Conservation (phyloP, 2,888 invertebrate species). For the Thera britannica region DNA sequence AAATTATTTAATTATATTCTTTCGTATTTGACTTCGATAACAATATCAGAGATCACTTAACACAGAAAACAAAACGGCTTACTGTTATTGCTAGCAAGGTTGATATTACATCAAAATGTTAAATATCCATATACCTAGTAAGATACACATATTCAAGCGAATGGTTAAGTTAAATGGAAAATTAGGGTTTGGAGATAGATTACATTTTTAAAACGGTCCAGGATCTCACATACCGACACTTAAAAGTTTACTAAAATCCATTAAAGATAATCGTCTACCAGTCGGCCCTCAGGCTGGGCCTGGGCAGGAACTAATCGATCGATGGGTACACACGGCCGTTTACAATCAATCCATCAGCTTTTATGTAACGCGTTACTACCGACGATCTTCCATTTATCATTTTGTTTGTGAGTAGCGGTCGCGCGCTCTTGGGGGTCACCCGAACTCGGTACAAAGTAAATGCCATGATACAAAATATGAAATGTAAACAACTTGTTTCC, state of each 20-base stretch:
- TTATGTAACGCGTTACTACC: conserved; percentile 81
- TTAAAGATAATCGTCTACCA: conserved; percentile 79
- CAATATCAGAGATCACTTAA: conserved; percentile 29
- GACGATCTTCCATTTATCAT: conserved; percentile 82
- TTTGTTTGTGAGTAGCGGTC: conserved; percentile 78
- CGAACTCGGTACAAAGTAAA: conserved; percentile 63
- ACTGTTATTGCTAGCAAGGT: too few species aligned
- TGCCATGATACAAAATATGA: conserved; percentile 65
- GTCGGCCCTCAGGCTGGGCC: conserved; percentile 65
- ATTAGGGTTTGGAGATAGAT: conserved; percentile 64
- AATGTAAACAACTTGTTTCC: conserved; percentile 68
- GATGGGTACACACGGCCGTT: conserved; percentile 75
- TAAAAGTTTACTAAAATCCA: conserved; percentile 74
- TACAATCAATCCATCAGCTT: conserved; percentile 84
- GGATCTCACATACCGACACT: conserved; percentile 69
- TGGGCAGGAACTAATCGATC: conserved; percentile 80
- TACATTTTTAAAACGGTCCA: conserved; percentile 59
- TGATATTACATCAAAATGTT: too few species aligned
- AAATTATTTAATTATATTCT: conserved; percentile 81
- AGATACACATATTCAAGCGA: conserved; percentile 52
- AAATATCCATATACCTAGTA: conserved; percentile 43
- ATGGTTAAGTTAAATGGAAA: conserved; percentile 64
- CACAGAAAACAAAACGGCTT: conserved; percentile 19
- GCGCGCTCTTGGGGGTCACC: conserved; percentile 75
- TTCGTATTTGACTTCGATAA: conserved; percentile 73